These are phyloP conservation scores for Thalassarche chlororhynchos DNA, from an alignment of 2,113 vertebrate species.

Conservation along the genomic window DNA sequence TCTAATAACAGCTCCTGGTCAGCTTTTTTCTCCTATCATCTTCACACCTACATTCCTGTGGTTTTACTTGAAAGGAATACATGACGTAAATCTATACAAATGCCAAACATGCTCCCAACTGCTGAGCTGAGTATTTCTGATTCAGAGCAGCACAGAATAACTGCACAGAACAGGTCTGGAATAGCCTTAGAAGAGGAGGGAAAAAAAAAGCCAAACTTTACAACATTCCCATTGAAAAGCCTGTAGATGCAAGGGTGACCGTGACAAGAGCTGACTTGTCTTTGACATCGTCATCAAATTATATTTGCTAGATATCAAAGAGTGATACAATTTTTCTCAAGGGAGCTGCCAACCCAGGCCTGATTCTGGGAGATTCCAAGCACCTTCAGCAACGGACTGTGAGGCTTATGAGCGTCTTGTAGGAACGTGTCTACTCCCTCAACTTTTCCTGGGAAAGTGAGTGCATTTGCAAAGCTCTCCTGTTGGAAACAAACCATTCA, in stretches of 20 bases:
- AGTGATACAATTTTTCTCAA: background rate
- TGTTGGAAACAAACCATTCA: background rate
- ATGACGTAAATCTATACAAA: background rate
- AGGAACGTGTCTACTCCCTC: background rate
- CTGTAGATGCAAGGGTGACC: background rate
- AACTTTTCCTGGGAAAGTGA: background rate
- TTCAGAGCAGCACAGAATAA: background rate
- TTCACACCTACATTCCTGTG: background rate
- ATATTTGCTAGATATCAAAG: background rate
- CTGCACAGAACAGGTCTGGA: background rate
- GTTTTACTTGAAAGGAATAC: constrained; percentile 12
- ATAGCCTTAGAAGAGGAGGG: background rate
- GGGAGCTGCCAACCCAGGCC: background rate
- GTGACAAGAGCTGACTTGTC: background rate
- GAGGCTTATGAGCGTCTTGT: background rate
- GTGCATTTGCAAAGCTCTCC: background rate
- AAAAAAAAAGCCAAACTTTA: background rate
- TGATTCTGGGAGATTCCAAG: background rate
- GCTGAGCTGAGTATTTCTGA: background rate
- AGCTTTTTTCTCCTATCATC: background rate
- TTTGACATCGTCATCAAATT: background rate
- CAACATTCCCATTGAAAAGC: background rate
- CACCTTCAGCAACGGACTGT: background rate
- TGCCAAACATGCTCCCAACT: background rate
- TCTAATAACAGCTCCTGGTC: constrained; percentile 4